Percentiles rank a stretch among this genome's conserved stretches.
Evolutionary conservation across 2,113 vertebrate species (phyloP).

Genomic region (Pycnonotus jocosus): DNA sequence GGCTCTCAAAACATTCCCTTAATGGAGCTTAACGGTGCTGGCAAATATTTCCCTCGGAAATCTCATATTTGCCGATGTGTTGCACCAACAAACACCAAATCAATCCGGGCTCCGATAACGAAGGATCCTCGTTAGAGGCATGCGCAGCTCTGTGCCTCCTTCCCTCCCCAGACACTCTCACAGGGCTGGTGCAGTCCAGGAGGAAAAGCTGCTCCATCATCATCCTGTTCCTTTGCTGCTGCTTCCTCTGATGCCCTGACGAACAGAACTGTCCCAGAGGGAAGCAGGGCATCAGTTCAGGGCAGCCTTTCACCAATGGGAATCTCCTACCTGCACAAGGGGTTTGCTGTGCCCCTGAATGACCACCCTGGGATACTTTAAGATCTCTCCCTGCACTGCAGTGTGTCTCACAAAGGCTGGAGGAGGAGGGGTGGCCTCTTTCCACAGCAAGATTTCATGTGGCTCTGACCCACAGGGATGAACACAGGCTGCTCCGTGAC

Average conservation of each 20-base stretch:
- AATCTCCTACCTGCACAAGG: background rate
- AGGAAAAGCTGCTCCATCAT: background rate
- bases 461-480: background rate
- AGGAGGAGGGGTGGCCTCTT: background rate
- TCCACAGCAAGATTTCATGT: background rate
- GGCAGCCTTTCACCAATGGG: background rate
- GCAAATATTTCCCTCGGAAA: constrained; percentile 11
- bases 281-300: background rate
- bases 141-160: background rate
- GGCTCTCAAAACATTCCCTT: background rate
- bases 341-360: background rate
- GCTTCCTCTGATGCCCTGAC: background rate
- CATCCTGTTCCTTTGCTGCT: background rate
- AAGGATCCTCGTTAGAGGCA: background rate
- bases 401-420: background rate
- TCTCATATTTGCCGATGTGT: background rate
- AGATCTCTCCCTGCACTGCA: background rate
- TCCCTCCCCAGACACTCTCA: background rate
- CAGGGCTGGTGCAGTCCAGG: background rate
- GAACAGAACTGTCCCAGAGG: background rate
- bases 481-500: background rate
- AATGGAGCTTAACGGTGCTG: background rate
- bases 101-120: background rate
- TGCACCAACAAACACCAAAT: constrained; percentile 18
- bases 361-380: background rate